Evolutionary conservation across 2,797 vertebrate genomes (phyloP), one percentile per base, ranked within the genome.

Genomic region (Phyllotis vaccarum): DNA sequence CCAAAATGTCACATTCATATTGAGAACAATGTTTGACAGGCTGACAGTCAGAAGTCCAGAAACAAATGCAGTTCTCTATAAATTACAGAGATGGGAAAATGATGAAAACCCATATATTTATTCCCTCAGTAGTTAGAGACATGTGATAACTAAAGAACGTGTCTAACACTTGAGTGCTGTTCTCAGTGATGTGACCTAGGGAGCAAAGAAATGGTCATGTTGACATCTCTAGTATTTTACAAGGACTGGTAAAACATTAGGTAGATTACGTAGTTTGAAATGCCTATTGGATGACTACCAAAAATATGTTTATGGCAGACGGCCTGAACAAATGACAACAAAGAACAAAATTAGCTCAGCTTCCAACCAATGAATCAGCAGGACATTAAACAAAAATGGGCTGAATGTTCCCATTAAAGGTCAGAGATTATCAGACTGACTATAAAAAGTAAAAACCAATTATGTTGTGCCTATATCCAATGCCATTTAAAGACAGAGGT

Each of bases 311-410:
- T 40, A 80, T 49, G 14, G 3, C 62, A 83, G 34, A 40, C 29
- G 46, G 64, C 46, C 8, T 6, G 54, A 92, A 86, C 31, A 86
- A 92, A 81, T 43, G 43, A 14, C 89, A 89, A 76, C 54, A 92
- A 89, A 60, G 9, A 88, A 52, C 1, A 83, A 94, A 97, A 94
- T 70, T 62, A 78, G 75, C 52, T 70, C 24, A 56, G 70, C 43
- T 83, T 75, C 64, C 75, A 70, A 37, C 16, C 62, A 74, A 37
- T 13, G 54, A 52, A 54, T 95, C 72, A 79, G 52, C 79, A 88
- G 68, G n/a, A 64, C 70, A 52, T 89, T 86, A 86, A 78, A 81
- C 29, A 89, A 96, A 93, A 93, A 81, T 82, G n/a, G 17, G 89
- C 1, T 86, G n/a, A 78, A 21, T 79, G 70, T n/a, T 92, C 40